Percentiles rank a stretch among this genome's conserved stretches.
Evolutionary conservation across 2,888 invertebrate genomes (phyloP).

Genomic region (Homarus gammarus): DNA sequence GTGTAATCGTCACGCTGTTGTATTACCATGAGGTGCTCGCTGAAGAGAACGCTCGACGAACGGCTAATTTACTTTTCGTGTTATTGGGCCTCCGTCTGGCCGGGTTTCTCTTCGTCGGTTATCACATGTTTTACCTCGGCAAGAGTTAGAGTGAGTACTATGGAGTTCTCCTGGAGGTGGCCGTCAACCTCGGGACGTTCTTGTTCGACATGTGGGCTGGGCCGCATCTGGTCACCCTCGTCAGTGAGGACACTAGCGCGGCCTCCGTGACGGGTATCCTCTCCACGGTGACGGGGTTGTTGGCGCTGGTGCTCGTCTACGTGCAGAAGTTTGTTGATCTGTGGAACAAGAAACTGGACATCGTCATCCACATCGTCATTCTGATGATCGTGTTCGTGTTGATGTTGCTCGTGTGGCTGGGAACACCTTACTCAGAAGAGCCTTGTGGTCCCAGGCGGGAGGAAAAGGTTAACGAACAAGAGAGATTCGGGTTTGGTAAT

Average conservation of each 20-base stretch:
- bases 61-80: slow-evolving; percentile 15
- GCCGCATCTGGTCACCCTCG: slow-evolving; percentile 8
- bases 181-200: slow-evolving; percentile 12
- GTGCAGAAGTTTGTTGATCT: background rate
- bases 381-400: background rate
- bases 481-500: too few species aligned
- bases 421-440: background rate
- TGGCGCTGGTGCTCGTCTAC: slow-evolving; percentile 16
- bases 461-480: too few species aligned
- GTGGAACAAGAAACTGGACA: background rate
- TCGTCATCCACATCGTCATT: slow-evolving; percentile 2
- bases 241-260: background rate
- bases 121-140: background rate
- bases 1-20: background rate
- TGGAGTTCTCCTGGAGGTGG: slow-evolving; percentile 16
- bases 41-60: slow-evolving; percentile 1
- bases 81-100: slow-evolving; percentile 11
- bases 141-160: background rate
- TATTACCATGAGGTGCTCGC: background rate
- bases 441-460: too few species aligned
- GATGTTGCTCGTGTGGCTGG: slow-evolving; percentile 27
- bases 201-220: slow-evolving; percentile 44
- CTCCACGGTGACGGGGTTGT: slow-evolving; percentile 1
- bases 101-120: slow-evolving; percentile 7
- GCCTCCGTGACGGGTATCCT: slow-evolving; percentile 22